Evolutionary conservation across 1,140 invertebrate genomes (phyloP).

Genomic region (Reticulitermes speratus): DNA sequence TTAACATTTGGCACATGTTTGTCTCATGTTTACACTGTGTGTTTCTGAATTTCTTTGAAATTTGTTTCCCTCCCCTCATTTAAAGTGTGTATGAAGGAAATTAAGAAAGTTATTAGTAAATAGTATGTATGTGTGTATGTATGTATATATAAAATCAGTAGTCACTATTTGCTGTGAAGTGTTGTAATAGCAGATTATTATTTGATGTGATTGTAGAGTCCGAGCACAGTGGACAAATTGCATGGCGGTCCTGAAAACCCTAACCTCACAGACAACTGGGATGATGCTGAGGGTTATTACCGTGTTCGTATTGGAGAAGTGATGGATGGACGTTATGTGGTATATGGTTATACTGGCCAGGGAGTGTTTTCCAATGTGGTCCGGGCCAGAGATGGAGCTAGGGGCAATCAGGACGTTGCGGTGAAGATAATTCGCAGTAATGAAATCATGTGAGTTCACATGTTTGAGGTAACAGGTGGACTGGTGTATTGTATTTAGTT

Average conservation of each 20-base stretch:
- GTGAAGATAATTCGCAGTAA: slow-evolving; percentile 99
- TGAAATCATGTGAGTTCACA: slow-evolving; percentile 91
- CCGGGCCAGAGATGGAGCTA: slow-evolving; percentile 83
- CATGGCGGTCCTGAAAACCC: slow-evolving; percentile 78
- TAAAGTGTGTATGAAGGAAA: too few species aligned
- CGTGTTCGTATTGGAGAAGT: slow-evolving; percentile 95
- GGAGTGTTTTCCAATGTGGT: slow-evolving; percentile 99
- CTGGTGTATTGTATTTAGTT: not conserved
- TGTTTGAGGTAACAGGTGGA: not conserved
- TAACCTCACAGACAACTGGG: slow-evolving; percentile 97
- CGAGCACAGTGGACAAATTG: slow-evolving; percentile 67
- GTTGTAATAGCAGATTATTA: not conserved
- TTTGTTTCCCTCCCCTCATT: too few species aligned
- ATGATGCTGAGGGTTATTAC: slow-evolving; percentile 98
- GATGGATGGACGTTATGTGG: slow-evolving; percentile 87
- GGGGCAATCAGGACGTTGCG: slow-evolving; percentile 88
- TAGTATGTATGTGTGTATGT: not conserved
- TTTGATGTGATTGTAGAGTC: slow-evolving; percentile 63
- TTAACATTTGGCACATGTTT: too few species aligned
- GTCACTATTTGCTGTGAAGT: not conserved
- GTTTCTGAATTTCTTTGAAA: too few species aligned
- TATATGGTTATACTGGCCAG: slow-evolving; percentile 98
- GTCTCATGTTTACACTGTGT: too few species aligned
- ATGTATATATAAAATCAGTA: not conserved
- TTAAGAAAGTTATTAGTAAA: too few species aligned